Conservation (phyloP, 2,113 vertebrate species). For the Orycteropus afer region DNA sequence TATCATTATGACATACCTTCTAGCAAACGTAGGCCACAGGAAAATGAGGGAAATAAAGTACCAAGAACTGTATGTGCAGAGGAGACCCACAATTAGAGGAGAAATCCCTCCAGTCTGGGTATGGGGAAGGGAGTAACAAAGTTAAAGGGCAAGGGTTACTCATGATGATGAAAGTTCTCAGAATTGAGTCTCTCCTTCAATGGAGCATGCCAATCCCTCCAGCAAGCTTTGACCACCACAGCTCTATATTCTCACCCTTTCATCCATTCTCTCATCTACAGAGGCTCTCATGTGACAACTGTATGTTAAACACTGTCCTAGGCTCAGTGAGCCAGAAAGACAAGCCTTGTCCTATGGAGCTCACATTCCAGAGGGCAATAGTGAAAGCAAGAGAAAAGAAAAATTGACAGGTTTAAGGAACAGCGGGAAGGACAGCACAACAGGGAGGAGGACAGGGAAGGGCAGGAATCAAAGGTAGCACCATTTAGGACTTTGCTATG, state of each 20-base stretch:
- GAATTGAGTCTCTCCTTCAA: neutral
- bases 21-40: neutral
- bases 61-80: neutral
- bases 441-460: neutral
- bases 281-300: fast-evolving
- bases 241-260: neutral
- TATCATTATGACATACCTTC: neutral
- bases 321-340: neutral
- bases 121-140: neutral
- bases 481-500: neutral
- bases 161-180: neutral
- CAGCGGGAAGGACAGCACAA: neutral
- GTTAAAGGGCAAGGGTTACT: neutral
- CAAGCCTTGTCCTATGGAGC: neutral
- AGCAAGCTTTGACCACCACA: neutral
- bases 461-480: too few relatives aligned
- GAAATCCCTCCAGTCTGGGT: neutral
- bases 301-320: neutral
- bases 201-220: too few relatives aligned
- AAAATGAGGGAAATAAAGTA: neutral
- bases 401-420: neutral
- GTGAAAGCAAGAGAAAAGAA: neutral
- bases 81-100: neutral
- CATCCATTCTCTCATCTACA: neutral
- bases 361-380: neutral